These are phyloP conservation scores for Napeogenes inachia DNA, from an alignment of 2,888 invertebrate species.

Conservation along the genomic window DNA sequence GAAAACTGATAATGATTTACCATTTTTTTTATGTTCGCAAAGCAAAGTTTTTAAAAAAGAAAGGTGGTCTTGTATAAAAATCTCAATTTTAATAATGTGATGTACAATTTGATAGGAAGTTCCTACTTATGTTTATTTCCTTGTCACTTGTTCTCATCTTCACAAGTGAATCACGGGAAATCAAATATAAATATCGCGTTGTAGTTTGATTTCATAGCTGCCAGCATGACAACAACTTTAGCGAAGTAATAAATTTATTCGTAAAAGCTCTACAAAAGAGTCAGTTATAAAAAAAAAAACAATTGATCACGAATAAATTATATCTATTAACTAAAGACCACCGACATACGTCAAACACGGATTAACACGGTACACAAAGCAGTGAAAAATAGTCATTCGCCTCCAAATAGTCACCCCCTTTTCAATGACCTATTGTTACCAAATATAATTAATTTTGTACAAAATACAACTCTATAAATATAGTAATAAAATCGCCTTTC, in stretches of 20 bases:
- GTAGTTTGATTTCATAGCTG: too few relatives aligned
- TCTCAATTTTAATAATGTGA: too few relatives aligned
- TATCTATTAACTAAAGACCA: conserved; percentile 66
- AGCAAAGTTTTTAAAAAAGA: too few relatives aligned
- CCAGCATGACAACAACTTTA: background rate
- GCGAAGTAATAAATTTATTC: background rate
- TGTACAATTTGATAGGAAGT: too few relatives aligned
- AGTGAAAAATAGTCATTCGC: conserved; percentile 68
- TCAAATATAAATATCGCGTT: too few relatives aligned
- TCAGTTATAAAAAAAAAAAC: conserved; percentile 30
- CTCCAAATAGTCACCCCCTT: conserved; percentile 56
- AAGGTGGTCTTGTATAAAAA: too few relatives aligned
- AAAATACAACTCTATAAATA: conserved; percentile 34
- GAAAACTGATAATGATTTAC: too few relatives aligned
- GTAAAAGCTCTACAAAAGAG: conserved; percentile 1
- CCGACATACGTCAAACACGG: conserved; percentile 70
- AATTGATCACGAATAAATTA: conserved; percentile 35
- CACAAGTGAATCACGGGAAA: too few relatives aligned
- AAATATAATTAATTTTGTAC: conserved; percentile 15
- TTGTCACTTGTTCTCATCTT: too few relatives aligned
- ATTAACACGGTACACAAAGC: conserved; percentile 66
- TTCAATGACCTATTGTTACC: conserved; percentile 37
- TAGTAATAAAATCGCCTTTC: conserved; percentile 25
- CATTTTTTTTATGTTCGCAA: too few relatives aligned
- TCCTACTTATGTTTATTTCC: too few relatives aligned